Conservation (phyloP, 2,113 vertebrate genomes). For the Gymnogyps californianus region DNA sequence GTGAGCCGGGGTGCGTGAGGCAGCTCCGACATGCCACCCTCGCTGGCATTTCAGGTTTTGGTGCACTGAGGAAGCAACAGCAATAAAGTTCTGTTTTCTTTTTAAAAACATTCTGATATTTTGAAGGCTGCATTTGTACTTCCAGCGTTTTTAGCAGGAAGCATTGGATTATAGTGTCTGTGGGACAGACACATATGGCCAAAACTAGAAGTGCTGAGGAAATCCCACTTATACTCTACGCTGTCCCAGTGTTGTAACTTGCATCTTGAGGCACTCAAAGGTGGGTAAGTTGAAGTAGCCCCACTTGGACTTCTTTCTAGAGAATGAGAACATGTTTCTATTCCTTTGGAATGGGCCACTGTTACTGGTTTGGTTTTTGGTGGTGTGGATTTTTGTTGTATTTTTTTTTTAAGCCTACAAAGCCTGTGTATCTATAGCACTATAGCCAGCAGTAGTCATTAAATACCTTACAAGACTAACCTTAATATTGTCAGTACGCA, state of each 20-base stretch:
- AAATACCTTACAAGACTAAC: neutral
- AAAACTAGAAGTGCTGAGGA: slow-evolving; percentile 15
- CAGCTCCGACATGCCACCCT: neutral
- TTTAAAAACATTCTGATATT: neutral
- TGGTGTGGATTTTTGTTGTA: neutral
- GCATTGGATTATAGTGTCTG: neutral
- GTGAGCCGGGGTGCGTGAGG: neutral
- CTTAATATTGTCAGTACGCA: neutral
- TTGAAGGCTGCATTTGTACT: neutral
- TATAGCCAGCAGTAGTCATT: neutral
- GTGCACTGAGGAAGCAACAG: neutral
- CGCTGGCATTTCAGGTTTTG: neutral
- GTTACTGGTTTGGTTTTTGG: neutral
- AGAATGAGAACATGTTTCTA: neutral
- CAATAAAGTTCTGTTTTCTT: neutral
- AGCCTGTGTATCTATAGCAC: neutral
- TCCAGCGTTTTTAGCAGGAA: slow-evolving; percentile 3
- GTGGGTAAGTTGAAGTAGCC: neutral
- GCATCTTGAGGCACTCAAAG: neutral
- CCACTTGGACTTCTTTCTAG: neutral
- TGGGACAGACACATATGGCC: neutral
- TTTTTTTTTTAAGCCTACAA: neutral
- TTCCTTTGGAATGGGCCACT: neutral
- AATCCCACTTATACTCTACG: neutral
- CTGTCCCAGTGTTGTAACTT: neutral